Base-by-base conservation (phyloP, 2,113 vertebrate species). In the Megaceryle maxima region DNA sequence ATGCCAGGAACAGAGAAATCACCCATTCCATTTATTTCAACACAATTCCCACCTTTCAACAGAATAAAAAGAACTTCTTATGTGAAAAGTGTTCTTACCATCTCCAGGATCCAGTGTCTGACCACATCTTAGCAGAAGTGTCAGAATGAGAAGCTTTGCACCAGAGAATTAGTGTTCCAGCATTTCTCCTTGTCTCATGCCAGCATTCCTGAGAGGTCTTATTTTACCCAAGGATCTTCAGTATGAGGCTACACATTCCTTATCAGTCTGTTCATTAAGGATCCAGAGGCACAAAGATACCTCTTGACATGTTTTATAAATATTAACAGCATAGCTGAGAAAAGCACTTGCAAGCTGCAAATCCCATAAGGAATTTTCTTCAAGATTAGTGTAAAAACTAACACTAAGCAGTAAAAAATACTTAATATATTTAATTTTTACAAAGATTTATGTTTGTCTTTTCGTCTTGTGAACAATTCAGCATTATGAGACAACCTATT, bases 311-410 rank as follows among this genome's bases (percentile, higher is more conserved):
- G 91, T 79, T 84, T 92, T 87, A 64, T 68, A 94, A 95, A 91
- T 96, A 92, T 87, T 96, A 81, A 73, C 96, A 95, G 69, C 95
- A 94, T 96, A 95, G 81, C 74, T 89, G 93, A 95, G 93, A 87
- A 84, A 9, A 95, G 26, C 53, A 56, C 60, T 95, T 92, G 81
- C 60, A 92, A 96, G 73, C 81, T 97, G 96, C 35, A 90, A 96
- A 91, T 96, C 77, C 77, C 41, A 57, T 3, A 37, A 64, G 87
- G 79, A 64, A 66, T 87, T 31, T 75, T 64, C 56, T 78, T 78
- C 48, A 60, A 82, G 33, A 91, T 72, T 51, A 82, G 43, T 48
- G 13, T 66, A 72, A 91, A 83, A 89, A 41, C 22, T 78, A 83
- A 80, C 8, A 77, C 14, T 26, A 56, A 94, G 22, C 12, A 78